Evolutionary conservation across 1,140 invertebrate species (phyloP).

Genomic region (Drosophila kurseongensis): DNA sequence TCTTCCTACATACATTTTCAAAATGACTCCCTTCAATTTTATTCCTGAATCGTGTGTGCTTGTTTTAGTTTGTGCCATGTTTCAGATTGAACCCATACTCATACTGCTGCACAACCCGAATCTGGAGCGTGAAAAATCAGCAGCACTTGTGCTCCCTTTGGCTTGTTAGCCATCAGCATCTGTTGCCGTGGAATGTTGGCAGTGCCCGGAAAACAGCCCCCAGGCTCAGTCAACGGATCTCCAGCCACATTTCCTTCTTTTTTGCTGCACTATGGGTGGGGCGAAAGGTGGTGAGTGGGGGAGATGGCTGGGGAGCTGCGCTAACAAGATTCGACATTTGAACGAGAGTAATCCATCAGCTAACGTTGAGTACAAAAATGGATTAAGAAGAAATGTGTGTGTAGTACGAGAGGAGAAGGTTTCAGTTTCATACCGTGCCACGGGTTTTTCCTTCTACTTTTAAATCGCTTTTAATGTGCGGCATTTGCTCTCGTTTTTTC

Average conservation of each 20-base stretch:
- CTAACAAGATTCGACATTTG: constrained; percentile 81
- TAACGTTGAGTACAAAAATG: constrained; percentile 73
- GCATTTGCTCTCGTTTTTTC: constrained; percentile 58
- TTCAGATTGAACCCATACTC: constrained; percentile 6
- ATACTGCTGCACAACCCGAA: constrained; percentile 31
- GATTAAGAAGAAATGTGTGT: constrained; percentile 64
- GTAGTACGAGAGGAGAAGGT: constrained; percentile 9
- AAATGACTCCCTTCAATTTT: constrained; percentile 2
- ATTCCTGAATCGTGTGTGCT: neutral
- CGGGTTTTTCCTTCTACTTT: constrained; percentile 29
- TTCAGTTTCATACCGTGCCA: constrained; percentile 53
- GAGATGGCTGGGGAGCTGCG: constrained; percentile 33
- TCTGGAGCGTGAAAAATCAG: constrained; percentile 75
- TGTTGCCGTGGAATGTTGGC: constrained; percentile 54
- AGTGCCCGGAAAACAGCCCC: constrained; percentile 27
- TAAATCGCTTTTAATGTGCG: constrained; percentile 73
- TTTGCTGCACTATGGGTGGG: constrained; percentile 13
- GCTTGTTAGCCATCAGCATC: constrained; percentile 68
- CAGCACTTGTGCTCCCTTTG: constrained; percentile 58
- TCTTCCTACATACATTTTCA: neutral
- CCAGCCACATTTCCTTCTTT: constrained; percentile 25
- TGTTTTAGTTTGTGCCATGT: neutral
- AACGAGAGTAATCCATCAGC: constrained; percentile 81
- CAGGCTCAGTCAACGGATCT: constrained; percentile 40
- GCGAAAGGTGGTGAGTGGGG: neutral